Percentiles rank a stretch among this genome's conserved stretches.
These are phyloP conservation scores for Thamnaconus septentrionalis DNA, from an alignment of 2,113 vertebrate species.

Conservation along the genomic window DNA sequence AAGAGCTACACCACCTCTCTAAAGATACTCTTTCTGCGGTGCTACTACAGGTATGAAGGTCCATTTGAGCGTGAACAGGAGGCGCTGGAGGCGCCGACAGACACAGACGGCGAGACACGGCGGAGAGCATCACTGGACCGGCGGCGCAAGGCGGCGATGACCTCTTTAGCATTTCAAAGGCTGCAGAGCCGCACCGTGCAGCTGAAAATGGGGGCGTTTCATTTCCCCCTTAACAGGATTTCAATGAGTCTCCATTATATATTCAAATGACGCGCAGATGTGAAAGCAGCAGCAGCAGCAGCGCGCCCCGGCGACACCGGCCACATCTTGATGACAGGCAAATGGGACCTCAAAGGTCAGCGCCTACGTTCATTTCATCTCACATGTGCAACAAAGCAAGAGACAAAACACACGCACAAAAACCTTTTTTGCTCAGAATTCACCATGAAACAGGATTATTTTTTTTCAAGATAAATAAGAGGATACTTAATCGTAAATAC, in stretches of 20 bases:
- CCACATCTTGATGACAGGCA: constrained; percentile 11
- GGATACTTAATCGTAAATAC: too few species aligned
- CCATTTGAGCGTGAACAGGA: constrained; percentile 49
- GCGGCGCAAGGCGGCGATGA: constrained; percentile 19
- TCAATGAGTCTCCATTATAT: constrained; percentile 49
- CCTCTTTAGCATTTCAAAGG: constrained; percentile 73
- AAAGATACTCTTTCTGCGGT: constrained; percentile 24
- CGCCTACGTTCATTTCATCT: not conserved
- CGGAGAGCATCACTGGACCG: constrained; percentile 24
- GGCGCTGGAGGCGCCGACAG: constrained; percentile 1
- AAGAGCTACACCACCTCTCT: constrained; percentile 26
- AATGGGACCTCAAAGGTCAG: constrained; percentile 15
- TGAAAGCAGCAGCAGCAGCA: constrained; percentile 26
- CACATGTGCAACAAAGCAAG: not conserved
- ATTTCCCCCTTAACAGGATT: constrained; percentile 13
- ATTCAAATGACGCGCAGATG: constrained; percentile 56
- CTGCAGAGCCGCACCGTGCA: constrained; percentile 12
- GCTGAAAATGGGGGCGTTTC: constrained; percentile 35
- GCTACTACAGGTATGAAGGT: constrained; percentile 43
- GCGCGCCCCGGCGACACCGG: constrained; percentile 12
- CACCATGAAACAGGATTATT: too few species aligned
- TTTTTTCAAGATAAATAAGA: too few species aligned
- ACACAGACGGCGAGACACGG: constrained; percentile 27
- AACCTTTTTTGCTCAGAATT: too few species aligned
- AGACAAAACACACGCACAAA: too few species aligned